Conservation (phyloP, 2,113 vertebrate genomes). For the Alligator mississippiensis region DNA sequence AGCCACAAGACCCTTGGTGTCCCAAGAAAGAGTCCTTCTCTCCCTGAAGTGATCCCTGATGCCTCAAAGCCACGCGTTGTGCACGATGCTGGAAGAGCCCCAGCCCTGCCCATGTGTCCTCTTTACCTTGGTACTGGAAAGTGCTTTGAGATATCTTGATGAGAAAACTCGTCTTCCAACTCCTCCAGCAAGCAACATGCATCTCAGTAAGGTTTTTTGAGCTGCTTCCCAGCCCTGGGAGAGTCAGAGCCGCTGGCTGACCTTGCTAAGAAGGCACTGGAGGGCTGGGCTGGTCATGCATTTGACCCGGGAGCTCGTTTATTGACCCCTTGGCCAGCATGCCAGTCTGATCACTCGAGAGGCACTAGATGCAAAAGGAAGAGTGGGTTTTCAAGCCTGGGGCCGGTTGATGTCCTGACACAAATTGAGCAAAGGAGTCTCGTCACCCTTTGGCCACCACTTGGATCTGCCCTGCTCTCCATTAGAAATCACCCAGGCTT, state of each 20-base stretch:
- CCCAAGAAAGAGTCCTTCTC: background rate
- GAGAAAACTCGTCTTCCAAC: background rate
- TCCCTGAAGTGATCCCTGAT: background rate
- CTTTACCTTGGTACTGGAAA: background rate
- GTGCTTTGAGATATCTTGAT: background rate
- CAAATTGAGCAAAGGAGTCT: background rate
- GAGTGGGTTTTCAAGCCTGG: background rate
- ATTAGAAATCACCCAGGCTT: constrained; percentile 70
- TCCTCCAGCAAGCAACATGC: background rate
- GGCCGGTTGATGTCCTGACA: background rate
- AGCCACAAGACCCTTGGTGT: background rate
- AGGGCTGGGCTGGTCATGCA: background rate
- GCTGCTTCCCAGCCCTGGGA: background rate
- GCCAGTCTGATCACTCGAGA: background rate
- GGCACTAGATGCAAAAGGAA: background rate
- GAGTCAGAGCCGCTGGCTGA: background rate
- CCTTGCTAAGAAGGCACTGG: no score
- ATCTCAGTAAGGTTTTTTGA: background rate
- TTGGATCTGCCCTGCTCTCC: constrained; percentile 63
- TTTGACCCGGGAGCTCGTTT: background rate
- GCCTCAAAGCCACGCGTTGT: background rate
- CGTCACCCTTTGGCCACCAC: constrained; percentile 44
- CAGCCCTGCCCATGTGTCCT: background rate
- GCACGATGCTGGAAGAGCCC: background rate
- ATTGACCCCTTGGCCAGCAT: background rate